phyloP scores from a whole-genome alignment of 2,888 invertebrate genomes.

The Lapara coniferarum region DNA sequence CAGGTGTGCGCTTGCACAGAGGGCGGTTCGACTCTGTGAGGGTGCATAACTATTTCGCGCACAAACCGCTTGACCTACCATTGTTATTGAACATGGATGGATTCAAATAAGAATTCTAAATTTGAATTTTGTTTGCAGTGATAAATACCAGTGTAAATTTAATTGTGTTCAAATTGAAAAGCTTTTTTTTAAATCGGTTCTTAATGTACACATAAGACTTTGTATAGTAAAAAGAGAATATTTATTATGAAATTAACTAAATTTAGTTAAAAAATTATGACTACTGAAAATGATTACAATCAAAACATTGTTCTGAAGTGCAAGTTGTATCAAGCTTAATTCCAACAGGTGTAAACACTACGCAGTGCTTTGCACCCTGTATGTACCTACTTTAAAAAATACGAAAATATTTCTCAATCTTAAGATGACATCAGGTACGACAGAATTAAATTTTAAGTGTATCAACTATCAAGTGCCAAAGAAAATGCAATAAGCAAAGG shows the following conservation, averaged over 20 bases:
- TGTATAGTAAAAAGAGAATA: too few species aligned
- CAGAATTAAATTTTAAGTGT: neutral
- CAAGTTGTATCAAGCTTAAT: neutral
- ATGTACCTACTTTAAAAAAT: neutral
- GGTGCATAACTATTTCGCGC: constrained; percentile 32
- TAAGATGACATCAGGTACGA: neutral
- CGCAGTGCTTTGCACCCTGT: neutral
- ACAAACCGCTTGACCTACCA: constrained; percentile 20
- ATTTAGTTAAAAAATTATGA: too few species aligned
- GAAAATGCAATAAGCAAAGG: constrained; percentile 33
- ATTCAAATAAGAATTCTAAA: constrained; percentile 4
- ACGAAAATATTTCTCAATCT: neutral
- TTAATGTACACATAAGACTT: too few species aligned
- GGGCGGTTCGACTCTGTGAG: constrained; percentile 41
- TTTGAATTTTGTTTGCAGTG: neutral
- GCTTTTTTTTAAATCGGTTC: too few species aligned
- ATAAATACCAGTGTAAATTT: neutral
- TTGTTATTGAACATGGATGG: neutral
- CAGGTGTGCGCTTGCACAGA: constrained; percentile 52
- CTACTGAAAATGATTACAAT: too few species aligned
- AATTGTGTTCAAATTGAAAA: neutral
- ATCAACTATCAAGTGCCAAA: constrained; percentile 15
- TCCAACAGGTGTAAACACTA: neutral
- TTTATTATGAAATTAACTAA: too few species aligned
- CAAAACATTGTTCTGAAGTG: neutral